A percentile compares a stretch with the other conserved stretches of the same genome.
phyloP scores from a whole-genome alignment of 2,797 vertebrate genomes.

The Gila robusta region DNA sequence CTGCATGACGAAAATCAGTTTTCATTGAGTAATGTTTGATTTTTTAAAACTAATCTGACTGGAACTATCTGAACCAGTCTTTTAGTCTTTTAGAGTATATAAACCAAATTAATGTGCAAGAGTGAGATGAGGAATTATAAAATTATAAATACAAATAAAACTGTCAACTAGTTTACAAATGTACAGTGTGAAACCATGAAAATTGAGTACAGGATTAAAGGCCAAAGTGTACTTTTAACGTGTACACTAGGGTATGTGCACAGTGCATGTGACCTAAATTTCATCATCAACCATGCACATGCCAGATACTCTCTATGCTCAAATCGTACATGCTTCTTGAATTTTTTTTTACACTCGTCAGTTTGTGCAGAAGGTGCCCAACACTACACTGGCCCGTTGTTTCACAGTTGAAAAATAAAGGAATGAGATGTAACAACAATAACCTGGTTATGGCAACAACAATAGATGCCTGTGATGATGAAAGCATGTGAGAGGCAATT shows the following conservation, averaged over 20 bases:
- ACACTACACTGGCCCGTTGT: not conserved
- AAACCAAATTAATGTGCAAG: not conserved
- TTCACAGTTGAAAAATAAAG: not conserved
- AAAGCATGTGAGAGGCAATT: no score
- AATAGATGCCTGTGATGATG: not conserved
- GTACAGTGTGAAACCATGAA: not conserved
- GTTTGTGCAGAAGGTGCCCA: not conserved
- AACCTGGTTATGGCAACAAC: not conserved
- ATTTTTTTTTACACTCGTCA: not conserved
- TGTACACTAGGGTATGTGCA: not conserved
- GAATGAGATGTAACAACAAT: not conserved
- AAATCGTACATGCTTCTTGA: not conserved
- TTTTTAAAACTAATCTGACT: not conserved
- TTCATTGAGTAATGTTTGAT: not conserved
- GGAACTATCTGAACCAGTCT: not conserved
- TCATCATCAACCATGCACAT: not conserved
- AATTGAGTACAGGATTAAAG: not conserved
- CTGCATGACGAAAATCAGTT: constrained; percentile 69
- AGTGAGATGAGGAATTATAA: not conserved
- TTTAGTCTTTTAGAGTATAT: not conserved
- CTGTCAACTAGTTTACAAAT: not conserved
- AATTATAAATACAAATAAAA: not conserved
- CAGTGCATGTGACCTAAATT: not conserved
- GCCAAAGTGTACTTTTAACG: not conserved
- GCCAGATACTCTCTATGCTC: not conserved